A percentile compares a stretch with the other conserved stretches of the same genome.
Conservation (phyloP, 2,113 vertebrate genomes). For the Alaudala cheleensis region DNA sequence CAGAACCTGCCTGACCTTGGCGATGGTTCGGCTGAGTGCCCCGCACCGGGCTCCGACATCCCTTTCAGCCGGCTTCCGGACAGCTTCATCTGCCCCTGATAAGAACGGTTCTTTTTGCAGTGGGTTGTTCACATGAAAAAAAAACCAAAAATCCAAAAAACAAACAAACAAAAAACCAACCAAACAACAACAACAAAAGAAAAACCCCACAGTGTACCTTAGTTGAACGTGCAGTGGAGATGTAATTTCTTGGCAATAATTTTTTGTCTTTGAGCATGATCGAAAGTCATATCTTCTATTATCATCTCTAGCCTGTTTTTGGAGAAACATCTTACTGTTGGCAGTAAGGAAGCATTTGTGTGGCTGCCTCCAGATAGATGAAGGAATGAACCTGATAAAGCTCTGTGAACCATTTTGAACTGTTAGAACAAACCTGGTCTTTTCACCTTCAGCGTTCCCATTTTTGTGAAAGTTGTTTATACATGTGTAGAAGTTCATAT, state of each 20-base stretch:
- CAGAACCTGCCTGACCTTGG: neutral
- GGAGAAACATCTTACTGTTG: neutral
- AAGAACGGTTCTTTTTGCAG: rapidly evolving
- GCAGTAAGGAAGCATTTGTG: neutral
- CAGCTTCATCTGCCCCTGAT: too few relatives aligned
- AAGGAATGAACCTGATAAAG: neutral
- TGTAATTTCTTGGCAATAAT: neutral
- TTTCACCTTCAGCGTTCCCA: rapidly evolving
- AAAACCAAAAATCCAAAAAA: too few relatives aligned
- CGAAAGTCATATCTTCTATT: neutral
- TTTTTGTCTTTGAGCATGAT: neutral
- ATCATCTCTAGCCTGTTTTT: neutral
- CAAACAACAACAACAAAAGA: too few relatives aligned
- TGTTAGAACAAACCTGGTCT: neutral
- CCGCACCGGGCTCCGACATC: rapidly evolving
- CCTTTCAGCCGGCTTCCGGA: rapidly evolving
- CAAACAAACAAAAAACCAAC: too few relatives aligned
- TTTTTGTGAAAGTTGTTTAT: neutral
- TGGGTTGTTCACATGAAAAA: neutral
- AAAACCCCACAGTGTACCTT: neutral
- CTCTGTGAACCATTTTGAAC: neutral
- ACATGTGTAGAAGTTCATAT: rapidly evolving
- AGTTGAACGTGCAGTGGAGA: neutral
- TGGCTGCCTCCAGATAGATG: neutral
- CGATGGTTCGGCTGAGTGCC: rapidly evolving